Percentiles rank a stretch among this genome's conserved stretches.
Evolutionary conservation across 2,797 vertebrate genomes (phyloP).

Genomic region (Clarias laeviceps): DNA sequence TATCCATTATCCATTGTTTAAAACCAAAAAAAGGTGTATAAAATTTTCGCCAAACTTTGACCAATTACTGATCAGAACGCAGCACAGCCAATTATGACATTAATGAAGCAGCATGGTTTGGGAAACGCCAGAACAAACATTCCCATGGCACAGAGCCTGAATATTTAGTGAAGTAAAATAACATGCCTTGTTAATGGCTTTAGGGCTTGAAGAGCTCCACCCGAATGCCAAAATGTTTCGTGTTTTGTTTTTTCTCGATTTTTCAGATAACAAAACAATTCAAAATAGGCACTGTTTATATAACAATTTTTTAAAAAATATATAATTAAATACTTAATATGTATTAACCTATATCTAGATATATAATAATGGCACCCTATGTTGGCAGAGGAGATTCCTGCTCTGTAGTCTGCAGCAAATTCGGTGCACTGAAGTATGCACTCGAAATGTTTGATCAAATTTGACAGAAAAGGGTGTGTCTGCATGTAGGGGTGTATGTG

Average conservation of each 20-base stretch:
- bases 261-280: not conserved
- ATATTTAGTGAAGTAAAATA: slow-evolving; percentile 13
- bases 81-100: not conserved
- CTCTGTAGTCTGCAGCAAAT: slow-evolving; percentile 19
- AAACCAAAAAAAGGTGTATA: not conserved
- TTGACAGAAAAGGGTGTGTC: slow-evolving; percentile 42
- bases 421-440: not conserved
- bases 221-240: not conserved
- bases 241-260: not conserved
- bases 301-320: too few species aligned
- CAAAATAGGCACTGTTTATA: not conserved
- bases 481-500: not conserved
- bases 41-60: not conserved
- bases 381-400: not conserved
- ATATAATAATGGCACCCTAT: not conserved
- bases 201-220: slow-evolving; percentile 10
- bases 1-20: not conserved
- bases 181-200: not conserved
- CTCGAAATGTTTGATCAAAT: slow-evolving; percentile 1
- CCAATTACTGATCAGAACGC: not conserved
- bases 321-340: not conserved
- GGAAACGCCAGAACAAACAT: slow-evolving; percentile 9
- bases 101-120: not conserved
- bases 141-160: slow-evolving; percentile 19
- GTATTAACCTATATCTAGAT: not conserved